These are phyloP conservation scores for Willowsia nigromaculata DNA, from an alignment of 2,888 invertebrate genomes.

Conservation along the genomic window DNA sequence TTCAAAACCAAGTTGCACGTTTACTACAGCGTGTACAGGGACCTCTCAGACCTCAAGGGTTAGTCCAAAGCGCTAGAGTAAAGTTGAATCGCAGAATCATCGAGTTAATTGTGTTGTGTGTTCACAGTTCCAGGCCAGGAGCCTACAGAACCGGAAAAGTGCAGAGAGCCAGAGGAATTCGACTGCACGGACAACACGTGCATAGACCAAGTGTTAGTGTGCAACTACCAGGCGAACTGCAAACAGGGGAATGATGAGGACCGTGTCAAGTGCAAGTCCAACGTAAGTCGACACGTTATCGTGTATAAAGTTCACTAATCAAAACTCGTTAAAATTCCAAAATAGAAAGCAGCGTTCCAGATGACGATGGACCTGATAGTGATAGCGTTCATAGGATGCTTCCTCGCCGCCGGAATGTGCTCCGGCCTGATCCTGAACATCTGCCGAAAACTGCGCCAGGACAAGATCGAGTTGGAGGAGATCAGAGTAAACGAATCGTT, in stretches of 20 bases:
- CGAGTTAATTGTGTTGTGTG: too few relatives aligned
- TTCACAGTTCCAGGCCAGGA: background rate
- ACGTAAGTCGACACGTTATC: background rate
- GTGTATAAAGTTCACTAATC: background rate
- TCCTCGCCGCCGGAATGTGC: constrained; percentile 93
- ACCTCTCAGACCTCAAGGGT: constrained; percentile 55
- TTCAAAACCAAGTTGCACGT: constrained; percentile 71
- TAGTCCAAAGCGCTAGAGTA: background rate
- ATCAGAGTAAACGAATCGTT: constrained; percentile 69
- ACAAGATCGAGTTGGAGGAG: constrained; percentile 80
- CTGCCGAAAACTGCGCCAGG: constrained; percentile 90
- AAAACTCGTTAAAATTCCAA: background rate
- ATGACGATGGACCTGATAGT: constrained; percentile 85
- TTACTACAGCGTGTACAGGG: constrained; percentile 75
- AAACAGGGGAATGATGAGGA: constrained; percentile 90
- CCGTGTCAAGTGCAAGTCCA: constrained; percentile 79
- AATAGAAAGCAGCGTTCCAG: constrained; percentile 73
- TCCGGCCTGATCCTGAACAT: constrained; percentile 94
- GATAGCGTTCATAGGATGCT: constrained; percentile 92
- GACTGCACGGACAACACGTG: constrained; percentile 94
- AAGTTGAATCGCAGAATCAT: too few relatives aligned
- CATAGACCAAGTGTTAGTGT: constrained; percentile 86
- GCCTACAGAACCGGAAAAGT: constrained; percentile 39
- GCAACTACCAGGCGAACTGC: constrained; percentile 90
- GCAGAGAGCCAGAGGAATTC: constrained; percentile 84